Evolutionary conservation across 1,140 invertebrate genomes (phyloP).

Genomic region (Drosophila kanapiae): DNA sequence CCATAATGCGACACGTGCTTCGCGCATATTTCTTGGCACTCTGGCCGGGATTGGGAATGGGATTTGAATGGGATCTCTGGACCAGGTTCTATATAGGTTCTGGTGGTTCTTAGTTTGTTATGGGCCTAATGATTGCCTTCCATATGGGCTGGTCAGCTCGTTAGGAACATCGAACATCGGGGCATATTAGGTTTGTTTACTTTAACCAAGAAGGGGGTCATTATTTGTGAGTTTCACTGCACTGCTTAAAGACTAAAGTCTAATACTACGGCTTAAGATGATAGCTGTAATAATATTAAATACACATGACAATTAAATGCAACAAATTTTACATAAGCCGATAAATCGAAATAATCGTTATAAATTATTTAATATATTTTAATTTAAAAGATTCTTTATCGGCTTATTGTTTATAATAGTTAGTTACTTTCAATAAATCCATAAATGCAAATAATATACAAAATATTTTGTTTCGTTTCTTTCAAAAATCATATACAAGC

Average conservation of each 20-base stretch:
- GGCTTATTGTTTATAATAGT: conserved; percentile 20
- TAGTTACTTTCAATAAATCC: conserved; percentile 17
- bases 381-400: conserved; percentile 9
- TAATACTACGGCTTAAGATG: conserved; percentile 46
- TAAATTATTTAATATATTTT: neutral
- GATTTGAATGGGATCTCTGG: conserved; percentile 12
- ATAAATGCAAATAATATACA: conserved; percentile 42
- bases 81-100: neutral
- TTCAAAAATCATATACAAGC: conserved; percentile 38
- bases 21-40: conserved; percentile 69
- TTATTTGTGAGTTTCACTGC: conserved; percentile 67
- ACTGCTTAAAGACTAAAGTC: conserved; percentile 31
- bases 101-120: conserved; percentile 40
- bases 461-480: conserved; percentile 10
- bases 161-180: conserved; percentile 31
- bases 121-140: conserved; percentile 67
- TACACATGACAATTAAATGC: conserved; percentile 39
- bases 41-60: conserved; percentile 32
- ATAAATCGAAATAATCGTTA: conserved; percentile 45
- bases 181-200: conserved; percentile 34
- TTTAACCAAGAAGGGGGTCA: conserved; percentile 3
- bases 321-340: conserved; percentile 47
- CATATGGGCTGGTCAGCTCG: conserved; percentile 34
- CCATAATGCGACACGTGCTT: conserved; percentile 76
- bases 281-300: conserved; percentile 6